Conservation (phyloP, 2,797 vertebrate genomes). For the Mycteria americana region DNA sequence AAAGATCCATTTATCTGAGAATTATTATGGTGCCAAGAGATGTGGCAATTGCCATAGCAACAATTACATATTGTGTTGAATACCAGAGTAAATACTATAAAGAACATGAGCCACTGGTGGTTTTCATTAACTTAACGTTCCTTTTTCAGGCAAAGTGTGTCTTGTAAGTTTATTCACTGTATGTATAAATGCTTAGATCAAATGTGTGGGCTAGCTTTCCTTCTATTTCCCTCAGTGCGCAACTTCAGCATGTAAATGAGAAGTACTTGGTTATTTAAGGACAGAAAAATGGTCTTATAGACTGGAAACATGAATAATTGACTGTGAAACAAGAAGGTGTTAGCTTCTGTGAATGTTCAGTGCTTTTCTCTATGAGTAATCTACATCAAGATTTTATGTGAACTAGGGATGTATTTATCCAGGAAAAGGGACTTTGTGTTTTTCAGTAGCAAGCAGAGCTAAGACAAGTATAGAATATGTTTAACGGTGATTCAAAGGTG, state of each 20-base stretch:
- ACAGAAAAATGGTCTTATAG: constrained; percentile 63
- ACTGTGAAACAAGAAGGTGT: constrained; percentile 67
- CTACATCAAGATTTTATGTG: constrained; percentile 31
- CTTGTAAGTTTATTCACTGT: constrained; percentile 34
- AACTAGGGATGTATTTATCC: neutral
- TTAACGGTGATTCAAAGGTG: neutral
- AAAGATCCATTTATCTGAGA: constrained; percentile 43
- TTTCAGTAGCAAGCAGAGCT: neutral
- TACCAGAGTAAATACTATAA: constrained; percentile 37
- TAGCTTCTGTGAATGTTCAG: constrained; percentile 48
- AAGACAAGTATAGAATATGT: neutral
- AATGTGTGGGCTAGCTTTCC: constrained; percentile 21
- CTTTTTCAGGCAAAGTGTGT: neutral
- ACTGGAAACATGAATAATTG: constrained; percentile 72
- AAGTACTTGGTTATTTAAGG: constrained; percentile 58
- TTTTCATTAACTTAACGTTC: constrained; percentile 26
- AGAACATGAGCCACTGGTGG: constrained; percentile 28
- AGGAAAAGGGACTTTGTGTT: neutral
- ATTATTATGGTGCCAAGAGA: constrained; percentile 42
- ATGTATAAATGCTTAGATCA: constrained; percentile 23
- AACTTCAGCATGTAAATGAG: constrained; percentile 57
- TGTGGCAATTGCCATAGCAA: constrained; percentile 41
- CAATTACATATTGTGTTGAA: constrained; percentile 53
- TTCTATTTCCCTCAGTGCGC: neutral
- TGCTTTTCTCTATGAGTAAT: constrained; percentile 51